phyloP scores from a whole-genome alignment of 2,888 invertebrate species.

The Apotomis turbidana region DNA sequence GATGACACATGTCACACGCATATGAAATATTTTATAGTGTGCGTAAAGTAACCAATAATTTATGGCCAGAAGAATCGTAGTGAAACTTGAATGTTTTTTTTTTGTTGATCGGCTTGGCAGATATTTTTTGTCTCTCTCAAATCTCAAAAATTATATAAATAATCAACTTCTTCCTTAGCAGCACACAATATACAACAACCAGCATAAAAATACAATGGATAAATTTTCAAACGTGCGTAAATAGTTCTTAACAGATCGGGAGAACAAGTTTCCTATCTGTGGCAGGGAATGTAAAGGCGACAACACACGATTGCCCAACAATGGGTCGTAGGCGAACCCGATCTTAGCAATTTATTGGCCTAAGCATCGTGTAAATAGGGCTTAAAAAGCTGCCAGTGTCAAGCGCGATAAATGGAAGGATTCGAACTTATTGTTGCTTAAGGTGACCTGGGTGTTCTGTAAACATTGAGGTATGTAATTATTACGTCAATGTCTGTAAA shows the following conservation, averaged over 20 bases:
- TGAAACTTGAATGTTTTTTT: no score
- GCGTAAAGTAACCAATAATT: no score
- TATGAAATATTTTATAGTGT: no score
- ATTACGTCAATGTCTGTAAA: no score
- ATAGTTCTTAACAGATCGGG: constrained; percentile 38
- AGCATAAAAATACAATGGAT: constrained; percentile 1
- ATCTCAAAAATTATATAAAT: no score
- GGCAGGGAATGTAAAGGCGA: constrained; percentile 41
- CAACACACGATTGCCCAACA: constrained; percentile 50
- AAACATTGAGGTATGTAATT: no score
- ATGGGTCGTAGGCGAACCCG: constrained; percentile 74
- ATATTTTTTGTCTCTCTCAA: no score
- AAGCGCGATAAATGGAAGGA: constrained; percentile 25
- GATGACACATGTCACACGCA: no score
- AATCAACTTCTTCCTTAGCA: no score
- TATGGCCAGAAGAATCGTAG: no score
- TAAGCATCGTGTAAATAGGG: constrained; percentile 38
- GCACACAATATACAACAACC: no score
- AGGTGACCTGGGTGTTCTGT: constrained; percentile 1
- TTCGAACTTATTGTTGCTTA: constrained; percentile 19
- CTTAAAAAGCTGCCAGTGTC: constrained; percentile 39
- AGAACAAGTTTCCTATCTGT: constrained; percentile 40
- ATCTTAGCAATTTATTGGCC: constrained; percentile 44
- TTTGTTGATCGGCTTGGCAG: no score
- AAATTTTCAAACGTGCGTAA: constrained; percentile 31